Evolutionary conservation across 2,113 vertebrate genomes (phyloP).

Genomic region (Mormyrus lacerda): DNA sequence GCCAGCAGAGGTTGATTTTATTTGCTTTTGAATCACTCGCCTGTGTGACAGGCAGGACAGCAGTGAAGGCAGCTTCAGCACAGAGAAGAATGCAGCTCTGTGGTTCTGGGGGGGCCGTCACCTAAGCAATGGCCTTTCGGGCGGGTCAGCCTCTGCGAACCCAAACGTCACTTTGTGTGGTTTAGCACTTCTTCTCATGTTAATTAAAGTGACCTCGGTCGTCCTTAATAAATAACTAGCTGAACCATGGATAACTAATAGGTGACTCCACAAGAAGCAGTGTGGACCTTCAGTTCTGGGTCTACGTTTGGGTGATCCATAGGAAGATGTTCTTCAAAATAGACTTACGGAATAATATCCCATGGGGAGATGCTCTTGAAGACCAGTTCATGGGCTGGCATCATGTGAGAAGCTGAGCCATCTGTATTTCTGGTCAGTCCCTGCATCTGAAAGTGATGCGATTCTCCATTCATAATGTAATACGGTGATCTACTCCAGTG

Average conservation of each 20-base stretch:
- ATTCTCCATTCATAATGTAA: constrained; percentile 2
- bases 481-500: neutral
- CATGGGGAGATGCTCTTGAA: neutral
- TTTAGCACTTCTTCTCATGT: neutral
- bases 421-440: neutral
- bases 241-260: neutral
- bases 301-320: neutral
- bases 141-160: neutral
- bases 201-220: neutral
- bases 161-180: neutral
- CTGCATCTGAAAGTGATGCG: neutral
- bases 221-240: neutral
- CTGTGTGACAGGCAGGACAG: constrained; percentile 2
- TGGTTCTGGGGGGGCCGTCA: neutral
- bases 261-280: neutral
- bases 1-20: constrained; percentile 30
- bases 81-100: neutral
- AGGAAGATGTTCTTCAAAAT: neutral
- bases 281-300: neutral
- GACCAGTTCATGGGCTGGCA: neutral
- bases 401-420: neutral
- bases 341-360: neutral
- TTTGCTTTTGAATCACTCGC: neutral
- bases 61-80: neutral
- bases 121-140: neutral